Evolutionary conservation across 2,797 vertebrate genomes (phyloP).

Genomic region (Lepus oiostolus): DNA sequence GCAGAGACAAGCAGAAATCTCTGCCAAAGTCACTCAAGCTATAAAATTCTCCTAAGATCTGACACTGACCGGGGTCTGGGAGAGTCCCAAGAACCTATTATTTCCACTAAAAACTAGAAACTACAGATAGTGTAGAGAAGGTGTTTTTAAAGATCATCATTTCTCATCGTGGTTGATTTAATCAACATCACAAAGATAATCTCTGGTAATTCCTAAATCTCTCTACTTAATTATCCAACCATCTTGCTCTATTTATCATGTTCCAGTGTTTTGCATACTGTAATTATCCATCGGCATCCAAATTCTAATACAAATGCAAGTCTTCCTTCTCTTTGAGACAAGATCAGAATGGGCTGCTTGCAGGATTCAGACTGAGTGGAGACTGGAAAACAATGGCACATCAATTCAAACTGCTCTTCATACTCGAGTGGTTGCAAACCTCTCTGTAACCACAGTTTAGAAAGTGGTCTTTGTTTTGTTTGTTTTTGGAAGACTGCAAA

Average conservation of each 20-base stretch:
- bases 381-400: slow-evolving; percentile 40
- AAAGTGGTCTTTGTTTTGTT: slow-evolving; percentile 59
- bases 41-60: neutral
- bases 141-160: neutral
- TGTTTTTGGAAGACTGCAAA: slow-evolving; percentile 72
- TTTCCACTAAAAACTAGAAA: slow-evolving; percentile 3
- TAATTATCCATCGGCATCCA: neutral
- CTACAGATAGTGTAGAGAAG: neutral
- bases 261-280: neutral
- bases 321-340: neutral
- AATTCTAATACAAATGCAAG: neutral
- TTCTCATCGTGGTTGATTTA: neutral
- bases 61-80: neutral
- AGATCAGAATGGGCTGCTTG: neutral
- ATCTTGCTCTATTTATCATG: neutral
- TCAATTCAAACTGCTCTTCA: slow-evolving; percentile 78
- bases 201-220: neutral
- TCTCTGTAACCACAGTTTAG: slow-evolving; percentile 56
- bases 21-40: slow-evolving; percentile 16
- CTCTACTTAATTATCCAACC: neutral
- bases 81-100: neutral
- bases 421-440: slow-evolving; percentile 27
- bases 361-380: neutral
- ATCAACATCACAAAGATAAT: neutral
- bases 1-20: neutral